Base-by-base conservation (phyloP, 2,888 invertebrate species). In the Eristalis arbustorum region DNA sequence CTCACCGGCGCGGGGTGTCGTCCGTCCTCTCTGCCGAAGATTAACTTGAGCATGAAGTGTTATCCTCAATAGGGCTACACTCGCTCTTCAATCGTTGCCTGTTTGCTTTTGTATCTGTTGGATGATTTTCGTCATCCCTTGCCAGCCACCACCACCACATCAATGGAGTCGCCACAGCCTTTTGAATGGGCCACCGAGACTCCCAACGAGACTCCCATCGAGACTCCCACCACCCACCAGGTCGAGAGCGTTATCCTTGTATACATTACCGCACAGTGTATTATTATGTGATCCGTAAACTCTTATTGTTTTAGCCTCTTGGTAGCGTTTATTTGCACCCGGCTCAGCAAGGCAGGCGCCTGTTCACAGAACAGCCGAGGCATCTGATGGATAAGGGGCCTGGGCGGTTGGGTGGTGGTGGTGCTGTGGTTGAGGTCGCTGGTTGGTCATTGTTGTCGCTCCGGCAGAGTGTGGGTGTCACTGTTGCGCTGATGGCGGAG, bases 251-350 rank as follows among this genome's bases (percentile, higher is more conserved):
- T 79, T 85, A 82, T 85, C 81, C 82, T 82, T 85, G 85, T 85
- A 82, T 81, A 85, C 77, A 85, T 77, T 81, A 77, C 82, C 81
- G 69, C 82, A 85, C 85, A 78, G 81, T 85, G 85, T 85, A 85
- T 85, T 85, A 85, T 85, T 85, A 85, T 85, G 85, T 85, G 85
- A 85, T 85, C 77, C 82, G 85, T 85, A 85, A 85, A 85, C 81
- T 85, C 85, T 77, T 85, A 85, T 85, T 85, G 85, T 85, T 85
- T 85, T 81, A 85, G 85, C 85, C 85, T 81, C 81, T 81, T 85
- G 81, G 81, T 81, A 66, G 64, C 77, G 85, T 85, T 85, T 85
- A 85, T 85, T 81, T 85, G 85, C 85, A 81, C 77, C 85, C 85
- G 84, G 75, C 84, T 84, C 75, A 74, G 71, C 61, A 57, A 34